phyloP scores from a whole-genome alignment of 2,113 vertebrate species.

The Gallinago undulata region DNA sequence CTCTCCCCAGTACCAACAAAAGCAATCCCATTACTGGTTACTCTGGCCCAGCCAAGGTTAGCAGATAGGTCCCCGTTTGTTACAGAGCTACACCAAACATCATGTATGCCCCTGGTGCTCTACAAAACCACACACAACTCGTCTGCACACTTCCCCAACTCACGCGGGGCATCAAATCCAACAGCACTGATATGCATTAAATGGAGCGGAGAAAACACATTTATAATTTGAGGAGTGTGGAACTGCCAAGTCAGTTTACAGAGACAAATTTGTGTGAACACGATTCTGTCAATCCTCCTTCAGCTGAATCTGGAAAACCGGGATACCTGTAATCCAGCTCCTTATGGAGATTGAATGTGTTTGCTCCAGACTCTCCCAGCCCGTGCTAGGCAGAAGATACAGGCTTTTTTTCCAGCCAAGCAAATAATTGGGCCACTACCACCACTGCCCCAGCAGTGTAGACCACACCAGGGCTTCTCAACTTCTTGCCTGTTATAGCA shows the following conservation, averaged over 20 bases:
- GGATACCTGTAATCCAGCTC: background rate
- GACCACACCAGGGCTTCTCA: background rate
- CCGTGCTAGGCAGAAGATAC: rapidly evolving
- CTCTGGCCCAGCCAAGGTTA: background rate
- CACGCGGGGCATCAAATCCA: background rate
- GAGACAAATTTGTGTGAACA: background rate
- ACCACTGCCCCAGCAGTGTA: background rate
- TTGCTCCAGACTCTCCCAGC: background rate
- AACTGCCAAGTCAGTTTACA: background rate
- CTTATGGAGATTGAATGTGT: rapidly evolving
- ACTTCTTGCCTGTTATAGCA: rapidly evolving
- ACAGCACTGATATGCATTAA: background rate
- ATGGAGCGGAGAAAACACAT: background rate
- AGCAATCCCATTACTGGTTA: background rate
- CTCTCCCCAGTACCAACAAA: background rate
- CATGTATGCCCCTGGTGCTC: background rate
- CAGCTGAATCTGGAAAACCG: background rate
- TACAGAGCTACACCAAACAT: background rate
- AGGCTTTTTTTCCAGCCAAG: background rate
- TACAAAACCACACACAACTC: background rate
- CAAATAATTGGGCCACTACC: background rate
- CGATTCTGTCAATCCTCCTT: background rate
- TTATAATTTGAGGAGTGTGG: rapidly evolving
- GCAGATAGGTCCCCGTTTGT: background rate
- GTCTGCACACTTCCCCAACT: background rate